phyloP scores from a whole-genome alignment of 2,888 invertebrate genomes.

The Hoplodrina blanda region DNA sequence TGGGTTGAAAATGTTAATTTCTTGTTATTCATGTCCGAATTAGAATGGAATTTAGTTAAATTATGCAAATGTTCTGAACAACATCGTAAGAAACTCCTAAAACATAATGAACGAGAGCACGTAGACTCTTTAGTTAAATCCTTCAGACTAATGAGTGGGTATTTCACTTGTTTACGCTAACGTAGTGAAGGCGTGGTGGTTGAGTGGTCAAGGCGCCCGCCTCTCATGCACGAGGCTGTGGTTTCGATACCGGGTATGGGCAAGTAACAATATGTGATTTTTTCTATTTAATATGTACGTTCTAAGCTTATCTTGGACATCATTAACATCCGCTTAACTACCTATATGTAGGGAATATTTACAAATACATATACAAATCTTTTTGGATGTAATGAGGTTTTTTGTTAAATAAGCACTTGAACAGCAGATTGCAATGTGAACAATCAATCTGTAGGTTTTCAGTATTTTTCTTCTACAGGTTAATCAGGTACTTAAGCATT shows the following conservation, averaged over 20 bases:
- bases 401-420: neutral
- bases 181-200: too few species aligned
- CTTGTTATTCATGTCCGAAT: neutral
- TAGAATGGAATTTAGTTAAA: neutral
- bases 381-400: neutral
- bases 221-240: too few species aligned
- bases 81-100: neutral
- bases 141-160: slow-evolving; percentile 15
- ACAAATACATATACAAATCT: neutral
- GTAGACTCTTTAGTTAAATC: neutral
- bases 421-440: neutral
- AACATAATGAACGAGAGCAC: neutral
- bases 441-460: neutral
- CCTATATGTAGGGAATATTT: neutral
- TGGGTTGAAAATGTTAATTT: slow-evolving; percentile 10
- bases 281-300: too few species aligned
- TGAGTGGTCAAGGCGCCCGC: too few species aligned
- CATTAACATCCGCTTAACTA: too few species aligned
- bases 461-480: too few species aligned
- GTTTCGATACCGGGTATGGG: too few species aligned
- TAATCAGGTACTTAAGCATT: too few species aligned
- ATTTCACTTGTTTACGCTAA: neutral
- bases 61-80: slow-evolving; percentile 11
- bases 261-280: too few species aligned
- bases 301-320: too few species aligned